These are phyloP conservation scores for Taxidea taxus DNA, from an alignment of 2,113 vertebrate species.

Conservation along the genomic window DNA sequence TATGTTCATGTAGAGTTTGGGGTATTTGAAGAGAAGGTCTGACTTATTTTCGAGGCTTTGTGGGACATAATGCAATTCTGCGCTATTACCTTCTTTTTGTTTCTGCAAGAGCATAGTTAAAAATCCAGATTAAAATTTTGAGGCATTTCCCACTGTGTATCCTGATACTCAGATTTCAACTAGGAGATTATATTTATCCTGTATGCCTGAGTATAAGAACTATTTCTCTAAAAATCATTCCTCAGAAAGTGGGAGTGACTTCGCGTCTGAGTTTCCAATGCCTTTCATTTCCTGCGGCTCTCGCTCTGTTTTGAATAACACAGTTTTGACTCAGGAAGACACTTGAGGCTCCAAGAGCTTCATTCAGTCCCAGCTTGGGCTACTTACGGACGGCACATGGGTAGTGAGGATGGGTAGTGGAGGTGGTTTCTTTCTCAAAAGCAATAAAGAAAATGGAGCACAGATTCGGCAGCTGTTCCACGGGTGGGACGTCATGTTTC, in stretches of 20 bases:
- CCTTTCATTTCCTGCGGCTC: neutral
- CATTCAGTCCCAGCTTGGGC: no score
- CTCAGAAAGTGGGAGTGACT: neutral
- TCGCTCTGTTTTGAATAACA: neutral
- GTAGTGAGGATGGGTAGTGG: neutral
- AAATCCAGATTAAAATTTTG: neutral
- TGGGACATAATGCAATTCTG: neutral
- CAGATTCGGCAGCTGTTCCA: no score
- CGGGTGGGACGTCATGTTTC: accelerated
- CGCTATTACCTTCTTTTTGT: neutral
- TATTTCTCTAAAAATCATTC: neutral
- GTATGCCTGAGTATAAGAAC: neutral
- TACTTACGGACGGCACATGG: accelerated
- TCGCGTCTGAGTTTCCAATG: no score
- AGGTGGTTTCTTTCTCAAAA: neutral
- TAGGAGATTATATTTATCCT: neutral
- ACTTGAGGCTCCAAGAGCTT: neutral
- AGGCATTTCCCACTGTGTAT: neutral
- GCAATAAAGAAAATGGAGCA: neutral
- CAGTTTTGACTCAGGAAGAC: neutral
- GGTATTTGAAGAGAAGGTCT: neutral
- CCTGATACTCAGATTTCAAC: neutral
- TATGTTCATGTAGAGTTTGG: neutral
- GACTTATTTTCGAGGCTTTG: no score
- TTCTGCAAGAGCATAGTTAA: neutral